Percentiles rank a stretch among this genome's conserved stretches.
Conservation (phyloP, 2,888 invertebrate genomes). For the Apamea anceps region DNA sequence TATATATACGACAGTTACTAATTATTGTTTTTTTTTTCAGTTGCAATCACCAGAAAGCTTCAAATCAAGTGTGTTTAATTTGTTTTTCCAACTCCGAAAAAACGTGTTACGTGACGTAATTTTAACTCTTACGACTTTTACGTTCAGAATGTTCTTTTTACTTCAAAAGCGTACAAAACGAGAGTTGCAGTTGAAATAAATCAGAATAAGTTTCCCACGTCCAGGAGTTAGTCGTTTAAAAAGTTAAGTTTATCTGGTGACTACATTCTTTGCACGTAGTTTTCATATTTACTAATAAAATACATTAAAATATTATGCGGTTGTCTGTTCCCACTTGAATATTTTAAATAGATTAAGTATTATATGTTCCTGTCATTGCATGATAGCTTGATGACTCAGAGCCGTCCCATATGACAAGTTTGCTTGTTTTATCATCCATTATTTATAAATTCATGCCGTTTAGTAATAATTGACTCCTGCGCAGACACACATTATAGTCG, state of each 20-base stretch:
- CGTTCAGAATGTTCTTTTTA: slow-evolving; percentile 37
- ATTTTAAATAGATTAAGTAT: slow-evolving; percentile 34
- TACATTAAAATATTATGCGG: slow-evolving; percentile 21
- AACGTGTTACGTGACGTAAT: slow-evolving; percentile 60
- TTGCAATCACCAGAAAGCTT: slow-evolving; percentile 25
- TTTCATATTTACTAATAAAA: slow-evolving; percentile 31
- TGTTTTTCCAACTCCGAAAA: slow-evolving; percentile 30
- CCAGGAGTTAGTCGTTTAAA: neutral
- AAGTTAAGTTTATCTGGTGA: slow-evolving; percentile 21
- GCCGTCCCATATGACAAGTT: slow-evolving; percentile 50
- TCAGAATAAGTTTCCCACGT: slow-evolving; percentile 14
- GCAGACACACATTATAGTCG: slow-evolving; percentile 68
- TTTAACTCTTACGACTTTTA: slow-evolving; percentile 45
- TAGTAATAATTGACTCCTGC: slow-evolving; percentile 77
- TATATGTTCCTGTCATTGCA: slow-evolving; percentile 37
- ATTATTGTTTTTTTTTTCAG: slow-evolving; percentile 55
- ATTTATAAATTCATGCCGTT: slow-evolving; percentile 81
- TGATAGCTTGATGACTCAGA: slow-evolving; percentile 56
- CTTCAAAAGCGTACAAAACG: slow-evolving; percentile 21
- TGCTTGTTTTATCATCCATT: slow-evolving; percentile 65
- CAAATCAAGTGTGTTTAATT: slow-evolving; percentile 50
- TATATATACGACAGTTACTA: slow-evolving; percentile 59
- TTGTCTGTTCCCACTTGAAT: slow-evolving; percentile 31
- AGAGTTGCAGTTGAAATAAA: slow-evolving; percentile 32
- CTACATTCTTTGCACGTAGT: neutral